Evolutionary conservation across 35 echinoderm and acorn worm species (phyloP), one percentile per base, ranked within the genome.

Genomic region (Heliocidaris erythrogramma): DNA sequence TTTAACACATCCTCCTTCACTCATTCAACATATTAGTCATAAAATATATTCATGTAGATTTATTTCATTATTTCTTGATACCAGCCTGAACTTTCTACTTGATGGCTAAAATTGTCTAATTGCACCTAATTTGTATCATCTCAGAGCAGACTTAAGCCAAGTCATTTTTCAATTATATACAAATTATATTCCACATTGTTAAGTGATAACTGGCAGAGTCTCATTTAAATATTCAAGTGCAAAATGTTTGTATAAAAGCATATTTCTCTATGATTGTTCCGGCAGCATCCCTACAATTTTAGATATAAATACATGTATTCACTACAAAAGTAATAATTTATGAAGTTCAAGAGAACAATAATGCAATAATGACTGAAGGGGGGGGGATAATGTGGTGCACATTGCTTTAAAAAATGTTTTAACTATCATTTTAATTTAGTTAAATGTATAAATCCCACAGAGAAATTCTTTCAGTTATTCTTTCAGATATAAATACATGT

Each of bases 81-180:
- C 59, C 59, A 60, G 59, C 59, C 59, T 60, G 6, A 60, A 60
- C 0, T 42, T 42, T 42, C 35, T 42, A 42, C 35, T 42, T 42
- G 35, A 78, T 78, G 65, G 27, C 7, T 78, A 24, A 78, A 78
- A n/a, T 18, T 78, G 27, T 7, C 27, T 78, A 78, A 78, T 78
- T 78, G 65, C 65, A 78, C 65, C 65, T 78, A 78, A 78, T 78
- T 78, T 78, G 65, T 21, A 78, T 78, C 21, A 18, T 78, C 7
- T 78, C 65, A 78, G 0, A 78, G 65, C 65, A 78, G 65, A 27
- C n/a, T 78, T 78, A 78, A 78, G 65, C 65, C 65, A 78, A 78
- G 65, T 78, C 65, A 78, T 27, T 78, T 78, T 69, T 78, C 65
- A 78, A 78, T 78, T 78, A 78, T 78, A 27, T 78, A 78, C 65